Evolutionary conservation across 2,888 invertebrate genomes (phyloP), one percentile per base, ranked within the genome.

Genomic region (Platypus cylindrus): DNA sequence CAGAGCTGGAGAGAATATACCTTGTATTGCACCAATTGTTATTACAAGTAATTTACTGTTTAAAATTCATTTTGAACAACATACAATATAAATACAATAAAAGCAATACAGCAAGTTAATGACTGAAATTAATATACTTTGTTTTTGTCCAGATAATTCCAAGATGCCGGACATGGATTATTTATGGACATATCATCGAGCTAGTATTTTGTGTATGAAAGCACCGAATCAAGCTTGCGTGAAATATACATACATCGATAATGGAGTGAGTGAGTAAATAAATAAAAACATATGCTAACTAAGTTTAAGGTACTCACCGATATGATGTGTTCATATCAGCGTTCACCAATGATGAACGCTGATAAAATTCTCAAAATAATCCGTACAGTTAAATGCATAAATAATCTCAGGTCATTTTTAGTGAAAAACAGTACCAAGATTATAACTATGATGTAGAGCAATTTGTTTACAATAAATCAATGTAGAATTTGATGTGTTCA

Each of bases 1-100:
- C 14, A 50, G 56, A 31, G 50, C 52, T 5, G 34, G 36, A 11
- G 47, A 45, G 17, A 45, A 49, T 11, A 62, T 75, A 20, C 78
- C 78, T 2, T 79, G 78, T 48, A 59, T 63, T 34, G 59, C 67
- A 29, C 79, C 79, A 0, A 59, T 79, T 22, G 74, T 78, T 2
- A 71, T 67, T 3, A 73, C 78, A 20, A 56, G 77, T 76, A 62
- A 66, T 66, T 60, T 11, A 17, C 24, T 30, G 5, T 11, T 9
- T 12, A 11, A 9, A 13, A 5, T 32, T 23, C 5, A 32, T 13
- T 32, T 11, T 5, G 16, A 11, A 15, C 23, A 18, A 35, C 12
- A 26, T 26, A 8, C 26, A 8, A 8, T 11, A 26, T 8, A 5
- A 7, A 9, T 7, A 20, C 9, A 20, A 20, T 5, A 20, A 5